Base-by-base conservation (phyloP, 2,888 invertebrate species). In the Coecobrya sp. region DNA sequence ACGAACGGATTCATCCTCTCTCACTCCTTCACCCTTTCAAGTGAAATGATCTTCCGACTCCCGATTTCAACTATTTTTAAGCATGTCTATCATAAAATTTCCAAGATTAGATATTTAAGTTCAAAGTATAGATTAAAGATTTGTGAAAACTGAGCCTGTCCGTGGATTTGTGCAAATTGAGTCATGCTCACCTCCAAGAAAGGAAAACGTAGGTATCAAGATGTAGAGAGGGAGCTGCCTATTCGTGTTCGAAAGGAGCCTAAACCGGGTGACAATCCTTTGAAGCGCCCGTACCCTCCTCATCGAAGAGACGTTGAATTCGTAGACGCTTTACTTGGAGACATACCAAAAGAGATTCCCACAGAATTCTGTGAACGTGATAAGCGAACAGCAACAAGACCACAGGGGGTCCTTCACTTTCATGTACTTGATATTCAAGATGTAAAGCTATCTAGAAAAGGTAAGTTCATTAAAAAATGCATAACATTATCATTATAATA, bases 361-460 rank as follows among this genome's bases (percentile, higher is more conserved):
- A 42, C 84, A 0, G 92, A 87, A 22, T 93, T 89, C 55, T 19
- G 55, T 2, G 82, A 87, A 4, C 49, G 87, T 1, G 94, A 94
- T 62, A 45, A 52, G 11, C 70, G 93, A 19, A 79, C 93, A 8
- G 36, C 68, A 5, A 92, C 92, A 11, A 79, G 79, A n/a, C 94
- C 94, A 10, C 89, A 91, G 19, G 94, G 93, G 13, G 89, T 93
- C 13, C 85, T 94, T 0, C 92, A 86, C 68, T 92, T 94, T 55
- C 94, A 94, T 82, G 79, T 91, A 11, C 30, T 94, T 30, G 94
- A 94, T 45, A 79, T 94, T 68, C 55, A 89, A 36, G 84, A 85
- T 42, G 25, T 94, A 5, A 87, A 81, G 11, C 25, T 93, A 1
- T 93, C 91, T 0, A 62, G n/a, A 13, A 93, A 87, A 22, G 82